Base-by-base conservation (phyloP, 1,140 invertebrate species). In the Paramacrobiotus metropolitanus region DNA sequence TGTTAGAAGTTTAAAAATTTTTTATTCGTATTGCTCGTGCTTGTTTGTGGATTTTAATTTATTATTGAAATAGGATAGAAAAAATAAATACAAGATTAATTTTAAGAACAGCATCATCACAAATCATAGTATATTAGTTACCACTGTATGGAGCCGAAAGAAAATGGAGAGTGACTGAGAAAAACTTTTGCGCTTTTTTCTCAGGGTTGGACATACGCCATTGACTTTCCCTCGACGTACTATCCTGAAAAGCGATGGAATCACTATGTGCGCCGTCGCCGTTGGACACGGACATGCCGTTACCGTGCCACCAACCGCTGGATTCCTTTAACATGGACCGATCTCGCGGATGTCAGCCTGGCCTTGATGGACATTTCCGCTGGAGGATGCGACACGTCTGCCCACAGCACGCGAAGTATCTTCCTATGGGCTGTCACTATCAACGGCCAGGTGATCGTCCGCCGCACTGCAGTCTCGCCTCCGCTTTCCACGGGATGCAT, bases 161-260 rank as follows among this genome's bases (percentile, higher is more conserved):
- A 9, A 9, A 9, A 9, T 40, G 34, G 34, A 9, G 9, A 9
- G 9, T 40, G 9, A 9, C 9, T 40, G 34, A 40, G 9, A n/a
- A 9, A n/a, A 9, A 44, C 60, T 34, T 60, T 21, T 63, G 80
- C 82, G 63, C 79, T 84, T 15, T 60, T 60, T 29, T 67, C 61
- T 18, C 65, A 82, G 79, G 80, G 87, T 40, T 93, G 88, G 89
- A 90, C 84, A 30, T 94, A 93, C 77, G 86, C 88, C 29, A 77
- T 90, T 55, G 88, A 93, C 75, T 93, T 93, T 74, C 87, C 85
- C 59, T 79, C 83, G 24, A 81, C 81, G n/a, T 94, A 84, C 75
- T 78, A 80, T 31, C 76, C 82, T 1, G 80, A 82, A 62, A 89
- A 87, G 68, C 81, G 84, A 61, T 92, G 87, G 86, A 87, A 86